Percentiles rank a stretch among this genome's conserved stretches.
phyloP scores from a whole-genome alignment of 2,113 vertebrate species.

The Athene noctua region DNA sequence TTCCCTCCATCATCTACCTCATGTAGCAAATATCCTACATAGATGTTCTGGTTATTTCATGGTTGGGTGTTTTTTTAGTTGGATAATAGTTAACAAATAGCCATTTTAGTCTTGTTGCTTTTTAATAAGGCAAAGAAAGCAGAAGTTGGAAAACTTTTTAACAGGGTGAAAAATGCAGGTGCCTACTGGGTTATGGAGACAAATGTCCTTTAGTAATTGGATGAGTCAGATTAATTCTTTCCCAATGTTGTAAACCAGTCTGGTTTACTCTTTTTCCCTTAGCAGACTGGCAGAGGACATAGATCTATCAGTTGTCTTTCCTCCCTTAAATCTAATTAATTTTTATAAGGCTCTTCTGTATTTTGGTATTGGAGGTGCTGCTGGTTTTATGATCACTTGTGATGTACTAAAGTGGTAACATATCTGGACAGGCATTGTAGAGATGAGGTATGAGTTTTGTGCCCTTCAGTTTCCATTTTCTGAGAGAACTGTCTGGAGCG shows the following conservation, averaged over 20 bases:
- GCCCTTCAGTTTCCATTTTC: background rate
- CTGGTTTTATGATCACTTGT: background rate
- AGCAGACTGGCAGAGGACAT: background rate
- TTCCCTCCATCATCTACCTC: background rate
- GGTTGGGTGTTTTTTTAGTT: background rate
- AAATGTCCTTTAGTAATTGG: constrained; percentile 7
- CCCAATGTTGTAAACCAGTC: background rate
- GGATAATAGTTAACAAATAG: background rate
- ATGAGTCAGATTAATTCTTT: constrained; percentile 47
- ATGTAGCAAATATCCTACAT: background rate
- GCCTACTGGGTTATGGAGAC: constrained; percentile 9
- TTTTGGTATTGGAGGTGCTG: background rate
- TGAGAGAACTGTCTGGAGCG: background rate
- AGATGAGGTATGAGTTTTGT: background rate
- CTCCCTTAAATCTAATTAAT: background rate
- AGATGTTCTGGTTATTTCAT: background rate
- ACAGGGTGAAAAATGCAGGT: constrained; percentile 36
- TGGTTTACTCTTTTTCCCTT: background rate
- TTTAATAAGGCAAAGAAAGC: background rate
- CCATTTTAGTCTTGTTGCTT: no score
- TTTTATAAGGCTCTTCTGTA: background rate
- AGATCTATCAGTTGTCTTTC: background rate
- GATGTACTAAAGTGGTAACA: background rate
- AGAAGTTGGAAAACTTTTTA: background rate
- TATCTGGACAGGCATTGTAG: background rate